Conservation (phyloP, 1,140 invertebrate genomes). For the Nasonia vitripennis region DNA sequence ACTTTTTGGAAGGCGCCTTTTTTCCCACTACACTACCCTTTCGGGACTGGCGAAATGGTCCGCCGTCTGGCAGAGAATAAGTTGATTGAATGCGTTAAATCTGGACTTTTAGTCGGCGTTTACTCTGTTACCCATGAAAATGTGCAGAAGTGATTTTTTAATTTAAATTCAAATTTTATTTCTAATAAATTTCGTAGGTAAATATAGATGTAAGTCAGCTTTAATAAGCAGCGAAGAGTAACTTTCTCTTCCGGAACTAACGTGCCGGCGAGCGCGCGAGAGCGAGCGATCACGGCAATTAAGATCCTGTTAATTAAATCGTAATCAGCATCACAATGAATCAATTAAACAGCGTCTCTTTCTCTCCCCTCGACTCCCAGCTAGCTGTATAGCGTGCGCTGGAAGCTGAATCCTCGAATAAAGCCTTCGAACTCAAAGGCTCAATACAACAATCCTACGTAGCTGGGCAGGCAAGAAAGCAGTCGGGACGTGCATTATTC, state of each 20-base stretch:
- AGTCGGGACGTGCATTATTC: conserved; percentile 10
- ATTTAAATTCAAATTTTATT: background rate
- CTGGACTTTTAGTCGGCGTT: background rate
- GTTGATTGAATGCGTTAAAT: conserved; percentile 1
- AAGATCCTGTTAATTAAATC: conserved; percentile 33
- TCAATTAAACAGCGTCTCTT: background rate
- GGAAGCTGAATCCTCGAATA: conserved; percentile 13
- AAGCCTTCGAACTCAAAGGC: conserved; percentile 6
- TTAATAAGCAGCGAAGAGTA: too few relatives aligned
- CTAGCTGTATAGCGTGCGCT: background rate
- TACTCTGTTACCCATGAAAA: background rate
- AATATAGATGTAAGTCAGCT: too few relatives aligned
- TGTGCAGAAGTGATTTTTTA: background rate
- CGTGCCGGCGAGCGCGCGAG: too few relatives aligned
- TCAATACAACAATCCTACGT: conserved; percentile 13
- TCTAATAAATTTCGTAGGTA: too few relatives aligned
- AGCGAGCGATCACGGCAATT: background rate
- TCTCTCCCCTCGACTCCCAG: background rate
- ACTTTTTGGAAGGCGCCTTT: background rate
- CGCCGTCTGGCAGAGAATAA: background rate
- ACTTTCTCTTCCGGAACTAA: too few relatives aligned
- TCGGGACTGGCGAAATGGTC: background rate
- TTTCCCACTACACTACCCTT: background rate
- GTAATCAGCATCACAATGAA: conserved; percentile 25
- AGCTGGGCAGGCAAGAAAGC: background rate